phyloP scores from a whole-genome alignment of 1,140 invertebrate genomes.

The Drosophila erecta region DNA sequence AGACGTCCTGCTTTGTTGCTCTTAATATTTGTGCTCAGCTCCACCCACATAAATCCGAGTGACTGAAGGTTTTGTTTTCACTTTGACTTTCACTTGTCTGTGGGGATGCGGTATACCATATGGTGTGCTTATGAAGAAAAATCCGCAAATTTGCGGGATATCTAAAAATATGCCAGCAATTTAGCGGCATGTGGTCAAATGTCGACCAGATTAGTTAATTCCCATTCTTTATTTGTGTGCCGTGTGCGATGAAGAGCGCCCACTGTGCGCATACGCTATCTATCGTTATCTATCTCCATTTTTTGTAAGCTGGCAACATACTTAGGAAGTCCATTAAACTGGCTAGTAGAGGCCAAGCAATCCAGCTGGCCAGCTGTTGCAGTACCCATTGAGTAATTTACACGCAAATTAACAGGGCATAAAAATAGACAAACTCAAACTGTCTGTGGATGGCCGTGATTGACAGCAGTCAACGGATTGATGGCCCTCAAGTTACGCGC shows the following conservation, averaged over 20 bases:
- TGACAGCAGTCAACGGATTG: slow-evolving; percentile 67
- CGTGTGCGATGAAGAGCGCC: slow-evolving; percentile 11
- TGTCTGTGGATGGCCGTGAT: slow-evolving; percentile 54
- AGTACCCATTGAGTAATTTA: slow-evolving; percentile 63
- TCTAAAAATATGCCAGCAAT: slow-evolving; percentile 66
- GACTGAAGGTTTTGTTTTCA: slow-evolving; percentile 33
- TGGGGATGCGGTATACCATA: slow-evolving; percentile 41
- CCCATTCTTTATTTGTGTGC: slow-evolving; percentile 33
- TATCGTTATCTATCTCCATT: slow-evolving; percentile 46
- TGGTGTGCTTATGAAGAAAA: slow-evolving; percentile 68
- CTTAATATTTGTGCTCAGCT: slow-evolving; percentile 52
- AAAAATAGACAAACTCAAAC: slow-evolving; percentile 63
- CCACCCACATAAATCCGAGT: slow-evolving; percentile 44
- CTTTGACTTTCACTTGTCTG: slow-evolving; percentile 18
- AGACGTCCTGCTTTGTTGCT: slow-evolving; percentile 48
- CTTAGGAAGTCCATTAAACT: slow-evolving; percentile 49
- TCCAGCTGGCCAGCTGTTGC: slow-evolving; percentile 60
- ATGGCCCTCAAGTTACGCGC: slow-evolving; percentile 40
- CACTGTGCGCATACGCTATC: slow-evolving; percentile 61
- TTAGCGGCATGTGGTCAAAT: slow-evolving; percentile 63
- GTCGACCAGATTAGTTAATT: slow-evolving; percentile 55
- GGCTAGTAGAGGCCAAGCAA: slow-evolving; percentile 1
- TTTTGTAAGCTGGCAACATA: slow-evolving; percentile 12
- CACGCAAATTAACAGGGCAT: slow-evolving; percentile 71
- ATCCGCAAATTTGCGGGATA: slow-evolving; percentile 69